A percentile compares a stretch with the other conserved stretches of the same genome.
Conservation (phyloP, 2,797 vertebrate species). For the Chrysocyon brachyurus region DNA sequence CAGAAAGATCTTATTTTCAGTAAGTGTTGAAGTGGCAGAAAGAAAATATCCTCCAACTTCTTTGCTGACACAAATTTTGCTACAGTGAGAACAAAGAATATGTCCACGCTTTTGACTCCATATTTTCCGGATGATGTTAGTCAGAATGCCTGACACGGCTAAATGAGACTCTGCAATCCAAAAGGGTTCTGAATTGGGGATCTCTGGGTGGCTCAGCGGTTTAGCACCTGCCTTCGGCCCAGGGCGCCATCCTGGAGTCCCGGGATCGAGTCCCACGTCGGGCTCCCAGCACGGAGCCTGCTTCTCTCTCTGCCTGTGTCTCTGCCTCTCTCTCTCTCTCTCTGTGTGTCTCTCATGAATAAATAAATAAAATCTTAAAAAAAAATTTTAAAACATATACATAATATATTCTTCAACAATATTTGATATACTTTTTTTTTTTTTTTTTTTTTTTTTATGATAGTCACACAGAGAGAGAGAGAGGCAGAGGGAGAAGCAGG, state of each 20-base stretch:
- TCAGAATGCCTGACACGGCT: background rate
- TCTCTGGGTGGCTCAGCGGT: too few species aligned
- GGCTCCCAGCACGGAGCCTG: too few species aligned
- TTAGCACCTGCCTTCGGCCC: too few species aligned
- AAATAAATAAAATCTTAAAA: background rate
- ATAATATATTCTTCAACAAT: background rate
- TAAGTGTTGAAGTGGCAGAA: slow-evolving; percentile 72
- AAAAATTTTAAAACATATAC: background rate
- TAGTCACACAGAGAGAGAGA: too few species aligned
- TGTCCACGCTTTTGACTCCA: slow-evolving; percentile 12
- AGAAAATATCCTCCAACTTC: slow-evolving; percentile 43
- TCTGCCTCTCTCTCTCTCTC: too few species aligned
- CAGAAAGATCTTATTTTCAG: slow-evolving; percentile 61
- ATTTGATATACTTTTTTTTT: background rate
- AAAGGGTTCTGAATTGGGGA: background rate
- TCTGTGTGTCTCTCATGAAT: too few species aligned
- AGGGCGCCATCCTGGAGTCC: too few species aligned
- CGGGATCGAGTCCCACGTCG: too few species aligned
- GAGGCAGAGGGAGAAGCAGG: too few species aligned
- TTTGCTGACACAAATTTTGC: slow-evolving; percentile 76
- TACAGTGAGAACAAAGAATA: slow-evolving; percentile 12
- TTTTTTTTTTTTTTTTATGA: too few species aligned
- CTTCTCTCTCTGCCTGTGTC: too few species aligned
- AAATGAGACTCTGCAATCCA: background rate
- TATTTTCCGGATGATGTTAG: background rate